Conservation (phyloP, 2,888 invertebrate genomes). For the Troilus luridus region DNA sequence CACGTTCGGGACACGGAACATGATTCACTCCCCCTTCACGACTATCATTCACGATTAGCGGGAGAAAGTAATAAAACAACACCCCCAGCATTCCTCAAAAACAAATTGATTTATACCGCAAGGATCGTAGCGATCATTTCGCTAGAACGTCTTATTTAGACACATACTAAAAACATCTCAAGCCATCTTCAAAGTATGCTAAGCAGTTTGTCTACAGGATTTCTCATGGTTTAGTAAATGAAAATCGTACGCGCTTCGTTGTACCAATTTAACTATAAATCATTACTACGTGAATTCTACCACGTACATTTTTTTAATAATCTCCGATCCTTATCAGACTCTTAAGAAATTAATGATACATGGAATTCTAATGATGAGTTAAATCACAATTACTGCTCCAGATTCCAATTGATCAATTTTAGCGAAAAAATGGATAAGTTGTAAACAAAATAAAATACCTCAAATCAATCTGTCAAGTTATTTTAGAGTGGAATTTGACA, state of each 20-base stretch:
- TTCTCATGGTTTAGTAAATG: not conserved
- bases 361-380: no score
- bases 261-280: not conserved
- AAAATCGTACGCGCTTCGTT: no score
- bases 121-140: not conserved
- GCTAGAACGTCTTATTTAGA: not conserved
- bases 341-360: no score
- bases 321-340: no score
- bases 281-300: not conserved
- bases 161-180: not conserved
- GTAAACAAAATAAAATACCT: no score
- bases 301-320: not conserved
- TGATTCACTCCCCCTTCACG: conserved; percentile 48
- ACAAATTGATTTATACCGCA: conserved; percentile 16
- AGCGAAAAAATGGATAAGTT: no score
- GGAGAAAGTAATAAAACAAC: not conserved
- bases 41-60: conserved; percentile 55
- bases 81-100: not conserved
- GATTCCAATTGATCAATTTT: not conserved
- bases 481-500: no score
- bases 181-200: not conserved
- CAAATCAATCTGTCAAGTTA: no score
- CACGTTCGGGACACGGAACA: not conserved
- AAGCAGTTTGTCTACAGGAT: not conserved
- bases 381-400: no score